Evolutionary conservation across 2,113 vertebrate species (phyloP).

Genomic region (Pleuronectes platessa): DNA sequence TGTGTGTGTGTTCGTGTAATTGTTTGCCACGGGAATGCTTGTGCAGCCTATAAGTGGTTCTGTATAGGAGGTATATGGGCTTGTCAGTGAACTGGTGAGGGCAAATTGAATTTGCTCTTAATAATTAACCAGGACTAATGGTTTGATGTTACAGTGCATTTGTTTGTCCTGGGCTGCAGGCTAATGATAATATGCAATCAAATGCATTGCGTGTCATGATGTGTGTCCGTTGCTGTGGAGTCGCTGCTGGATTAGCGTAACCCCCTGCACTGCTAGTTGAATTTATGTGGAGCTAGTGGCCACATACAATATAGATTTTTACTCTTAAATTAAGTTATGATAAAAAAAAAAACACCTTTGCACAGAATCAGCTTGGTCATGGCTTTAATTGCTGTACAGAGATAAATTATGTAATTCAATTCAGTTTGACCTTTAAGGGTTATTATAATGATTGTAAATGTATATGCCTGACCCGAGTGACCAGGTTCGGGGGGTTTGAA

Average conservation of each 20-base stretch:
- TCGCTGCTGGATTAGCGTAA: conserved; percentile 23
- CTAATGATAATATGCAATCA: conserved; percentile 53
- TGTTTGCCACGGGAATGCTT: conserved; percentile 70
- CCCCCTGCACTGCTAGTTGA: background rate
- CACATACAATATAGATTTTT: conserved; percentile 11
- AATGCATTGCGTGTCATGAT: conserved; percentile 16
- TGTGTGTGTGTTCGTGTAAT: conserved; percentile 59
- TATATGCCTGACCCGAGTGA: conserved; percentile 52
- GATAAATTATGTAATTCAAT: conserved; percentile 57
- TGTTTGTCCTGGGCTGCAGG: conserved; percentile 33
- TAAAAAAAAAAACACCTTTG: conserved; percentile 23
- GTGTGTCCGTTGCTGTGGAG: conserved; percentile 16
- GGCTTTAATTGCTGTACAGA: conserved; percentile 4
- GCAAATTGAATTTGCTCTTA: conserved; percentile 62
- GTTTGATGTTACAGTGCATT: conserved; percentile 45
- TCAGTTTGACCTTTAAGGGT: conserved; percentile 54
- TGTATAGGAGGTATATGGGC: conserved; percentile 41
- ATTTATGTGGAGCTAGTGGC: background rate
- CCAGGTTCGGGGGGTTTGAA: conserved; percentile 44
- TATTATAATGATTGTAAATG: conserved; percentile 59
- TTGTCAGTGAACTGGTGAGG: conserved; percentile 45
- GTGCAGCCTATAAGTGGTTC: conserved; percentile 56
- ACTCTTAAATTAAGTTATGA: conserved; percentile 16
- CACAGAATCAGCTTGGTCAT: conserved; percentile 23
- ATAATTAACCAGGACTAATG: conserved; percentile 66